phyloP scores from a whole-genome alignment of 2,888 invertebrate species.

The Nymphalis urticae region DNA sequence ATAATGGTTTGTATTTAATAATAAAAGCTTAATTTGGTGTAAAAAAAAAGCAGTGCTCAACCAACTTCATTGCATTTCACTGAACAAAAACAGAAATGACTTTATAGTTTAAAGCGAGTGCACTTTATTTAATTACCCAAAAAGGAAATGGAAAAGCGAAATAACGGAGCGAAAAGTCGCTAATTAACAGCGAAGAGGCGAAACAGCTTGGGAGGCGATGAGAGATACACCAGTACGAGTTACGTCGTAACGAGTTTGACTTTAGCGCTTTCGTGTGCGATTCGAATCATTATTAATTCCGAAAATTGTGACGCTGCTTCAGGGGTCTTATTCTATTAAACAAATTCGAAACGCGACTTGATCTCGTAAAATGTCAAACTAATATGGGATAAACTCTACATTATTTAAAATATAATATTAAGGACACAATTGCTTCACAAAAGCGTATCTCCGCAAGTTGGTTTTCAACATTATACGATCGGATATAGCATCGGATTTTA shows the following conservation, averaged over 20 bases:
- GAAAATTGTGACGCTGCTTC: neutral
- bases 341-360: too few species aligned
- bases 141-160: constrained; percentile 44
- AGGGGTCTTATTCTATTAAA: neutral
- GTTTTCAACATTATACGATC: too few species aligned
- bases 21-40: neutral
- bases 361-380: too few species aligned
- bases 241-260: constrained; percentile 7
- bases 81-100: constrained; percentile 31
- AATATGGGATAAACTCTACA: too few species aligned
- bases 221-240: constrained; percentile 13
- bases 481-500: too few species aligned
- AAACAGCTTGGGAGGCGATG: constrained; percentile 19
- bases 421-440: too few species aligned
- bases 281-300: constrained; percentile 9
- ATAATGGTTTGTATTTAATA: constrained; percentile 1
- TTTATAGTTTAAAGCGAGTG: constrained; percentile 38
- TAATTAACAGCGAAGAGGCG: constrained; percentile 46
- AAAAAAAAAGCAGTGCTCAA: constrained; percentile 13
- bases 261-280: constrained; percentile 8
- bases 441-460: too few species aligned
- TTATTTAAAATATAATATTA: too few species aligned
- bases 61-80: constrained; percentile 3
- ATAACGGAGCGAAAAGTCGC: constrained; percentile 47
- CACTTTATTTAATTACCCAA: constrained; percentile 48